Evolutionary conservation across 2,797 vertebrate genomes (phyloP).

Genomic region (Saxicola maurus): DNA sequence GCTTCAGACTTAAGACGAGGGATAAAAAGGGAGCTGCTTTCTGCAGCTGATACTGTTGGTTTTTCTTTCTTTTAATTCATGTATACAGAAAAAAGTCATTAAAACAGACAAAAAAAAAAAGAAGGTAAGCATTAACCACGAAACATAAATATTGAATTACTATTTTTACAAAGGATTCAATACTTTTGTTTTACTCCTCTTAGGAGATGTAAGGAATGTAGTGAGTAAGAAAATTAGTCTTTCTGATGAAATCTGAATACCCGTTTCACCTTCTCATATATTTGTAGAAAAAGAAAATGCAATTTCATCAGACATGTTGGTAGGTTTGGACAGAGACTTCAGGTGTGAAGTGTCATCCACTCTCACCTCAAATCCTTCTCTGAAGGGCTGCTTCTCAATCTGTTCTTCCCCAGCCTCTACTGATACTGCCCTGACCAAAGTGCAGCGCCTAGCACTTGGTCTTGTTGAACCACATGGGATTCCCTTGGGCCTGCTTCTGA

Average conservation of each 20-base stretch:
- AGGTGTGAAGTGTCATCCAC: not conserved
- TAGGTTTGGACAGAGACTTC: not conserved
- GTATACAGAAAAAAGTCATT: not conserved
- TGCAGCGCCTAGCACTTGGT: not conserved
- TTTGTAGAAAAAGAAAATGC: not conserved
- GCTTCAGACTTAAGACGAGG: not conserved
- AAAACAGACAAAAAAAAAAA: not conserved
- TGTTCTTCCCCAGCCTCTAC: not conserved
- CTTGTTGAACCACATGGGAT: not conserved
- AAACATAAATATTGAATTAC: not conserved
- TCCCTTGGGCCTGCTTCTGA: no score
- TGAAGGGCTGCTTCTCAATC: not conserved
- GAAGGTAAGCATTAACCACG: not conserved
- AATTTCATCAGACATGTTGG: not conserved
- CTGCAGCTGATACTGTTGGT: not conserved
- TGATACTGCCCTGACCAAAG: not conserved
- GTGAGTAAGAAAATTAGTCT: not conserved
- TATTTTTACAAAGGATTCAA: not conserved
- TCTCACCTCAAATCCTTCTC: not conserved
- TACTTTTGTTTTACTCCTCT: not conserved
- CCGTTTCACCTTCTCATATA: accelerated
- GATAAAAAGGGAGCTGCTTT: not conserved
- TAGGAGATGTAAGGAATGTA: not conserved
- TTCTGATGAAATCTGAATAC: not conserved
- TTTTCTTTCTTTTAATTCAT: not conserved